phyloP scores from a whole-genome alignment of 2,888 invertebrate species.

The Archaeoteleia sp. region DNA sequence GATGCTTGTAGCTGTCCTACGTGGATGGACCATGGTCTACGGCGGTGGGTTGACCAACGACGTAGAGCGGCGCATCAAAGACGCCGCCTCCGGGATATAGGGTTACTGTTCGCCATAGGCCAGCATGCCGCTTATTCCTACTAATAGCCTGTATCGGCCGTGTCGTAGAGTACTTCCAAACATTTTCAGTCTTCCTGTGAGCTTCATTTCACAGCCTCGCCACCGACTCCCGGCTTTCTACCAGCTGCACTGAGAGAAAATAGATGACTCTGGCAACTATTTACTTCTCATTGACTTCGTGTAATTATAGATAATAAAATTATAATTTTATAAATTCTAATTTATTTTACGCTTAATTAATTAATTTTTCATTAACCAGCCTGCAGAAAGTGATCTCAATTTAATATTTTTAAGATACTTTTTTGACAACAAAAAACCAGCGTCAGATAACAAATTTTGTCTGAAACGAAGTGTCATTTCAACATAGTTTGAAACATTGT shows the following conservation, averaged over 20 bases:
- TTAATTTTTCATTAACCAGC: too few species aligned
- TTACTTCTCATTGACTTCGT: too few species aligned
- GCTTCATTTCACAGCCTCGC: constrained; percentile 49
- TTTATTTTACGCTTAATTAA: too few species aligned
- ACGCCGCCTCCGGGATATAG: constrained; percentile 69
- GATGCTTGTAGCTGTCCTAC: constrained; percentile 73
- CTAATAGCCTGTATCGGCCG: constrained; percentile 68
- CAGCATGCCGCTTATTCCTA: constrained; percentile 63
- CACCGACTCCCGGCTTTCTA: constrained; percentile 41
- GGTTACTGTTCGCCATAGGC: constrained; percentile 67
- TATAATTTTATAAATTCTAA: too few species aligned
- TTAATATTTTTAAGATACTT: too few species aligned
- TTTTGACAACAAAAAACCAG: too few species aligned
- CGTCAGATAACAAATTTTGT: too few species aligned
- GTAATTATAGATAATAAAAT: too few species aligned
- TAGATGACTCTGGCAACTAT: constrained; percentile 7
- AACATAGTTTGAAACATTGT: too few species aligned
- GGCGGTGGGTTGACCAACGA: constrained; percentile 66
- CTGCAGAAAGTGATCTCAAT: too few species aligned
- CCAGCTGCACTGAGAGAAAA: constrained; percentile 35
- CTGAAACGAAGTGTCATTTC: too few species aligned
- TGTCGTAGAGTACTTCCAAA: constrained; percentile 49
- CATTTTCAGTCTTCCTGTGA: constrained; percentile 40
- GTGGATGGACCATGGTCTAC: constrained; percentile 69
- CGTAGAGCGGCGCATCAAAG: constrained; percentile 69